A percentile compares a stretch with the other conserved stretches of the same genome.
These are phyloP conservation scores for Alligator sinensis DNA, from an alignment of 2,113 vertebrate species.

Conservation along the genomic window DNA sequence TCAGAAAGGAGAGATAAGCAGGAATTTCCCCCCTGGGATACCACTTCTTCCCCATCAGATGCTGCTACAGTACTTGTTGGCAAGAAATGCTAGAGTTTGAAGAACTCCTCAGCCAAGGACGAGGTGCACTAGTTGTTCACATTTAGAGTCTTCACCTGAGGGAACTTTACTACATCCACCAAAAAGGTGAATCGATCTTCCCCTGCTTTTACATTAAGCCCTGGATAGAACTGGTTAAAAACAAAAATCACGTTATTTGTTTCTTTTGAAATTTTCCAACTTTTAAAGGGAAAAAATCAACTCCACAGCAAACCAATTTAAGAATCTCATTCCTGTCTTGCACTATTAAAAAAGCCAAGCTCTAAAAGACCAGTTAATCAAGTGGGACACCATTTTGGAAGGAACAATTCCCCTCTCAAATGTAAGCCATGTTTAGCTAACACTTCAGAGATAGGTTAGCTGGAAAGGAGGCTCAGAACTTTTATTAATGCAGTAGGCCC, in stretches of 20 bases:
- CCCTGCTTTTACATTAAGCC: background rate
- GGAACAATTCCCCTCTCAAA: constrained; percentile 2
- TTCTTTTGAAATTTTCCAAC: background rate
- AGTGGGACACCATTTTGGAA: background rate
- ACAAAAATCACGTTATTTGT: background rate
- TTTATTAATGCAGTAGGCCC: constrained; percentile 57
- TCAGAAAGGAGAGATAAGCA: background rate
- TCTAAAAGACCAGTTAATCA: background rate
- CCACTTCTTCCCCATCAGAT: background rate
- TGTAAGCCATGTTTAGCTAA: background rate
- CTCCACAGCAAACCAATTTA: background rate
- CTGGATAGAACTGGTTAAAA: background rate
- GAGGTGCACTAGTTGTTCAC: background rate
- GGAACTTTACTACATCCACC: background rate
- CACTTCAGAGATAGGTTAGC: background rate
- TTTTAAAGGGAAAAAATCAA: background rate
- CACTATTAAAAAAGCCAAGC: background rate
- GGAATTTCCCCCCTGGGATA: background rate
- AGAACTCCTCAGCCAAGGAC: background rate
- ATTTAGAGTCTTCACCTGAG: background rate
- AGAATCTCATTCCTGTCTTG: background rate
- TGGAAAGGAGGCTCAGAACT: background rate
- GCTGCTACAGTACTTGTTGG: background rate
- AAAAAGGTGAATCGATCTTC: background rate
- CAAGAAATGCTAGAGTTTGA: background rate